phyloP scores from a whole-genome alignment of 2,113 vertebrate genomes.

The Gnathonemus echidnorhynchus region DNA sequence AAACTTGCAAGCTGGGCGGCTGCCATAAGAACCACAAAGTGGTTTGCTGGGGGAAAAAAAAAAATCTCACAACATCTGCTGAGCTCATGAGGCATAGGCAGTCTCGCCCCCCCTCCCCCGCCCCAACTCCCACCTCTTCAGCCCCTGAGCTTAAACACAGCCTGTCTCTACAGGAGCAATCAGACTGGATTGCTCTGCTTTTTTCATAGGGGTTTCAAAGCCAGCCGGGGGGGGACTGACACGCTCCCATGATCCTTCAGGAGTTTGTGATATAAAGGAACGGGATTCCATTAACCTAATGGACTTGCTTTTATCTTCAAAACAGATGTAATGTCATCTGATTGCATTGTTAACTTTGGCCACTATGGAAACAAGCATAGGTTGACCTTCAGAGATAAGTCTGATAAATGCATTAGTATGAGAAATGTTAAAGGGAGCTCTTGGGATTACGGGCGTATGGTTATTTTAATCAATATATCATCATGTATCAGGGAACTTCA shows the following conservation, averaged over 20 bases:
- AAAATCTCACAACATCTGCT: constrained; percentile 58
- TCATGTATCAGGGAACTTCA: constrained; percentile 12
- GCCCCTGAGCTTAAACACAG: constrained; percentile 26
- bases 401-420: constrained; percentile 10
- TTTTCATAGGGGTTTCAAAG: constrained; percentile 6
- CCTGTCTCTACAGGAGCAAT: constrained; percentile 11
- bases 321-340: constrained; percentile 13
- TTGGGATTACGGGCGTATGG: background rate
- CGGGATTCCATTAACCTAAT: constrained; percentile 15
- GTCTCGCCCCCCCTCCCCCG: constrained; percentile 27
- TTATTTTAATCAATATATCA: constrained; percentile 8
- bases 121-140: constrained; percentile 24
- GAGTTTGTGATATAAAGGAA: background rate
- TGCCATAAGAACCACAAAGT: constrained; percentile 18
- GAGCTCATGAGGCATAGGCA: constrained; percentile 46
- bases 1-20: constrained; percentile 31
- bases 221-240: background rate
- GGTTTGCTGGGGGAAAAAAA: constrained; percentile 28
- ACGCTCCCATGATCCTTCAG: background rate
- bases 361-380: constrained; percentile 3
- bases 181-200: constrained; percentile 2
- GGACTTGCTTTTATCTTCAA: constrained; percentile 20
- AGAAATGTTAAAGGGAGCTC: constrained; percentile 13
- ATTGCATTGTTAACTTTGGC: constrained; percentile 10
- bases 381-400: constrained; percentile 17